Evolutionary conservation across 92 coral and sea anemone genomes (phyloP).

Genomic region (Epizoanthus ramosus): DNA sequence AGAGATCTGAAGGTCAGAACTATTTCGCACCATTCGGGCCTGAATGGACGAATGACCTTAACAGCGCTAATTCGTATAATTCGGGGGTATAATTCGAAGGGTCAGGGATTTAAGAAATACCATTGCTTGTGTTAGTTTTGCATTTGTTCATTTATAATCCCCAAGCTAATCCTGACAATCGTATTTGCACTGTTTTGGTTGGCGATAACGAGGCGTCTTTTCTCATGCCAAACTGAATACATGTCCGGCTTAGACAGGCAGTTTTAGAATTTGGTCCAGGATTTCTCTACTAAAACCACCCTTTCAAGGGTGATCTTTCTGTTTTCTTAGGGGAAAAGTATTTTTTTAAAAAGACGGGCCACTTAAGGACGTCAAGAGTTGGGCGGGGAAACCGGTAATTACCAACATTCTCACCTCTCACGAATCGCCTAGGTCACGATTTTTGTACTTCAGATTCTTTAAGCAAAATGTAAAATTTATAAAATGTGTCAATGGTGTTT

Average conservation of each 20-base stretch:
- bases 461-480: too few relatives aligned
- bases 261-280: not conserved
- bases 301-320: not conserved
- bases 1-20: not conserved
- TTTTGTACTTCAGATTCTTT: not conserved
- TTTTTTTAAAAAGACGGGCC: not conserved
- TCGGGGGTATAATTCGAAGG: not conserved
- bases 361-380: constrained; percentile 15
- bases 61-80: not conserved
- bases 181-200: not conserved
- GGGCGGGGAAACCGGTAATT: constrained; percentile 37
- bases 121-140: constrained; percentile 11
- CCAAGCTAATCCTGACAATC: not conserved
- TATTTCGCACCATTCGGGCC: not conserved
- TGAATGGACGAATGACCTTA: not conserved
- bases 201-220: constrained; percentile 5
- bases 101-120: constrained; percentile 17
- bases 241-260: not conserved
- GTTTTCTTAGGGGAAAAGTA: not conserved
- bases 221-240: constrained; percentile 5
- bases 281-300: not conserved
- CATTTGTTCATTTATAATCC: not conserved
- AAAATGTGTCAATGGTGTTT: too few relatives aligned
- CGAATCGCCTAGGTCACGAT: constrained; percentile 24
- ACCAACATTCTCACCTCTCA: not conserved